These are phyloP conservation scores for Eunapius fragilis DNA, from an alignment of 37 sponge, comb jelly and placozoan genomes.

Conservation along the genomic window DNA sequence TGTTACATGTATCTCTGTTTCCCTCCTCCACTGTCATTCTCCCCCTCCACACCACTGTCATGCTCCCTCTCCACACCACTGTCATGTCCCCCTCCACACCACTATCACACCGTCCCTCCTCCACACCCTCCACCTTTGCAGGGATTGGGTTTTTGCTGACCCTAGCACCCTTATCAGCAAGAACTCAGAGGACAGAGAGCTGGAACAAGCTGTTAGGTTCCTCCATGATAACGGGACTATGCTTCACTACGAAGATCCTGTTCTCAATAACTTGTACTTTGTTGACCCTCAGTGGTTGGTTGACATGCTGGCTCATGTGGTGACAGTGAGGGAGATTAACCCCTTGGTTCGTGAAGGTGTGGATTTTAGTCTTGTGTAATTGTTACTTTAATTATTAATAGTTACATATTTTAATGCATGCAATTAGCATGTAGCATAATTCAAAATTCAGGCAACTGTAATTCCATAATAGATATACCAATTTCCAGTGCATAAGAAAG, in stretches of 20 bases:
- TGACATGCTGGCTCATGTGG: slow-evolving; percentile 85
- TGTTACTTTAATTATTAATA: too few relatives aligned
- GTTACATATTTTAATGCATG: too few relatives aligned
- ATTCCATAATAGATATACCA: background rate
- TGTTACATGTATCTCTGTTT: too few relatives aligned
- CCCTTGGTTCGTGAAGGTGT: slow-evolving; percentile 72
- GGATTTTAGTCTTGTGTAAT: background rate
- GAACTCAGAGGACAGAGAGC: slow-evolving; percentile 61
- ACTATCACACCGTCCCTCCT: background rate
- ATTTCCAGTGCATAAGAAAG: too few relatives aligned
- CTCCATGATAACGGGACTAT: slow-evolving; percentile 89
- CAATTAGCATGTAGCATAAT: too few relatives aligned
- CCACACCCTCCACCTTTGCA: slow-evolving; percentile 5
- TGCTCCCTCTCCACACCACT: background rate
- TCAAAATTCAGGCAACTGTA: too few relatives aligned
- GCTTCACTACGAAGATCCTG: slow-evolving; percentile 84
- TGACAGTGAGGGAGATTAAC: slow-evolving; percentile 80
- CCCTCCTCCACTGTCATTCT: slow-evolving; percentile 1
- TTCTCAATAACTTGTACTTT: slow-evolving; percentile 84
- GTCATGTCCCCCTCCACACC: background rate
- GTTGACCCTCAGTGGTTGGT: slow-evolving; percentile 94
- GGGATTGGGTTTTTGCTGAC: slow-evolving; percentile 66
- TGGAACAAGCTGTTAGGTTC: slow-evolving; percentile 84
- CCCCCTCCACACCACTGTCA: background rate
- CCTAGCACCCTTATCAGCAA: slow-evolving; percentile 44